Conservation (phyloP, 2,888 invertebrate species). For the Dione juno region DNA sequence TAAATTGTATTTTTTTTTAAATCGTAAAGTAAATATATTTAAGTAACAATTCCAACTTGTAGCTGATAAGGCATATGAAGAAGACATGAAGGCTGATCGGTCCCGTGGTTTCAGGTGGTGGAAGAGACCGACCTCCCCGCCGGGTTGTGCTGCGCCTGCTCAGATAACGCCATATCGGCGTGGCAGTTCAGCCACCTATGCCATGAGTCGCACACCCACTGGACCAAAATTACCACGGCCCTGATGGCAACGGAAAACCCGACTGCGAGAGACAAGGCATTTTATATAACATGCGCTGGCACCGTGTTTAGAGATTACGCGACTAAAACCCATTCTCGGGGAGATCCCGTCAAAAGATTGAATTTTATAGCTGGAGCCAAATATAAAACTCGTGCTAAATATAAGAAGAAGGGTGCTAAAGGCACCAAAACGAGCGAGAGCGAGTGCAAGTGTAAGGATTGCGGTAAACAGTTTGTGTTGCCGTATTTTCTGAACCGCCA, state of each 20-base stretch:
- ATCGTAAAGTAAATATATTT: no score
- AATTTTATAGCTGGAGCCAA: slow-evolving; percentile 40
- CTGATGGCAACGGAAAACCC: slow-evolving; percentile 50
- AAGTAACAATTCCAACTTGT: not conserved
- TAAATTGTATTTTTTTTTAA: not conserved
- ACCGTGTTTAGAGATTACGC: slow-evolving; percentile 53
- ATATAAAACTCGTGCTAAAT: slow-evolving; percentile 9
- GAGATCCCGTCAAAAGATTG: slow-evolving; percentile 52
- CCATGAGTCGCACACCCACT: slow-evolving; percentile 57
- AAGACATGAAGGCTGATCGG: slow-evolving; percentile 66
- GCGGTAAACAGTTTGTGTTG: slow-evolving; percentile 57
- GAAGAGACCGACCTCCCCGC: slow-evolving; percentile 61
- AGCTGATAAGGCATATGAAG: slow-evolving; percentile 25
- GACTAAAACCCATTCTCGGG: slow-evolving; percentile 1
- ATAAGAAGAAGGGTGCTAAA: slow-evolving; percentile 33
- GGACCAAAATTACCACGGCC: slow-evolving; percentile 55
- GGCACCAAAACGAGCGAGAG: slow-evolving; percentile 14
- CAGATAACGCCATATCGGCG: slow-evolving; percentile 57
- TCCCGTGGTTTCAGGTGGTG: slow-evolving; percentile 75
- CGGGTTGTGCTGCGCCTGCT: slow-evolving; percentile 64
- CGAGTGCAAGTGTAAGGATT: slow-evolving; percentile 55
- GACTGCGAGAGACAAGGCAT: slow-evolving; percentile 53
- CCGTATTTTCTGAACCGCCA: slow-evolving; percentile 61
- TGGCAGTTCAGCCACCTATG: slow-evolving; percentile 60
- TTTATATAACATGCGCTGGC: slow-evolving; percentile 51